A percentile compares a stretch with the other conserved stretches of the same genome.
These are phyloP conservation scores for Numenius phaeopus DNA, from an alignment of 2,797 vertebrate species.

Conservation along the genomic window DNA sequence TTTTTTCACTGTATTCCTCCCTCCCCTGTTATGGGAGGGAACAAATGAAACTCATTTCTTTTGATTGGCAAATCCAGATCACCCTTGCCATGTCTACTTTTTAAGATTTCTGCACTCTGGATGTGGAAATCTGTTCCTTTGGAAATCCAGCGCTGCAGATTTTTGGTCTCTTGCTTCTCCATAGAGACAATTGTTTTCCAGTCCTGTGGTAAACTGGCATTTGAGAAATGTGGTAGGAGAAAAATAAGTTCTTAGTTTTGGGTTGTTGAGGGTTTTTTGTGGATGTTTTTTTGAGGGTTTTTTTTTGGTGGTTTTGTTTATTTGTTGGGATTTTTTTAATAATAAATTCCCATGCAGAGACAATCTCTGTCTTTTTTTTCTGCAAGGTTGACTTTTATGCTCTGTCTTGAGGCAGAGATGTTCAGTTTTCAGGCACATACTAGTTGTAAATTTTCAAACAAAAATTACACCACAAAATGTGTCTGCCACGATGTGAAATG, in stretches of 20 bases:
- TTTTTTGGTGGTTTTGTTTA: background rate
- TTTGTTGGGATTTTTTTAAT: background rate
- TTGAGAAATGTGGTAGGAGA: background rate
- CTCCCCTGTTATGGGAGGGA: background rate
- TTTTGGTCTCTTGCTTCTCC: background rate
- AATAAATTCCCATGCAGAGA: background rate
- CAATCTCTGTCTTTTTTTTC: background rate
- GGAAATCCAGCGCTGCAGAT: background rate
- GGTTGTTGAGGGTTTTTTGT: background rate
- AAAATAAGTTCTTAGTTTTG: background rate
- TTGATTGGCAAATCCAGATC: background rate
- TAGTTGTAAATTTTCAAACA: background rate
- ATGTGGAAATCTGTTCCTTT: background rate
- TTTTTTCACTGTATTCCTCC: background rate
- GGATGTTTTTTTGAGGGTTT: background rate
- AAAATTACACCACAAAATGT: background rate
- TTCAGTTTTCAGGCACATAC: background rate
- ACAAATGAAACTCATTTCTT: background rate
- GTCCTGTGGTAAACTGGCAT: background rate
- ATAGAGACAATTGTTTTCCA: background rate
- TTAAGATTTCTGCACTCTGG: background rate
- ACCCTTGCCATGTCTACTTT: background rate
- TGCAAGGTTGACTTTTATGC: background rate
- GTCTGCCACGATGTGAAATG: background rate
- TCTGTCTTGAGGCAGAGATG: background rate